Conservation (phyloP, 2,113 vertebrate species). For the Chaetura pelagica region DNA sequence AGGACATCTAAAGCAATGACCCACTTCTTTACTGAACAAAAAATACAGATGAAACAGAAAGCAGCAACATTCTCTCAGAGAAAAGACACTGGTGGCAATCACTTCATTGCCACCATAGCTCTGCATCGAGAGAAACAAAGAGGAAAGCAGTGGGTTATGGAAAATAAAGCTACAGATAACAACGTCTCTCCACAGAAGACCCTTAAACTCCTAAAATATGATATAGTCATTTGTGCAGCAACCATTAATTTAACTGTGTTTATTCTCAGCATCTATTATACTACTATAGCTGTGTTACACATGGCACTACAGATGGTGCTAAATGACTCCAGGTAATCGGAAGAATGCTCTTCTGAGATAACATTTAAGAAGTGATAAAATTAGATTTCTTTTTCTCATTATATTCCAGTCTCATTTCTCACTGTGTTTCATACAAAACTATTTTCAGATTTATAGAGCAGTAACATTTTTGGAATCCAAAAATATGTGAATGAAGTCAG, state of each 20-base stretch:
- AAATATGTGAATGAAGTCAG: background rate
- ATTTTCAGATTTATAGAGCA: background rate
- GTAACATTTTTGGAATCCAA: background rate
- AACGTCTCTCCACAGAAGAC: background rate
- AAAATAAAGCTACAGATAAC: background rate
- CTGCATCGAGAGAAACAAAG: background rate
- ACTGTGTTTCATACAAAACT: background rate
- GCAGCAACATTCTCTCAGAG: background rate
- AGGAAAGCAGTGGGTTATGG: background rate
- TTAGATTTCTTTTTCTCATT: background rate
- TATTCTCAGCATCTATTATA: background rate
- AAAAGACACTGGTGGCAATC: background rate
- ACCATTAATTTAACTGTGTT: constrained; percentile 2
- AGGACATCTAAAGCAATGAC: background rate
- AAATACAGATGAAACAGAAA: background rate
- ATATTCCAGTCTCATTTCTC: background rate
- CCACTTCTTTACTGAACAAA: background rate
- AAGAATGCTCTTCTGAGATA: constrained; percentile 6
- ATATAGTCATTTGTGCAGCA: background rate
- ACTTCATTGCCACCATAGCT: background rate
- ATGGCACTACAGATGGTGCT: constrained; percentile 43
- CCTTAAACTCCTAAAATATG: constrained; percentile 8
- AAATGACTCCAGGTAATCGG: constrained; percentile 31
- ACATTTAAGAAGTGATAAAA: background rate
- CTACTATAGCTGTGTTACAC: constrained; percentile 10